Conservation (phyloP, 2,888 invertebrate species). For the Eilema depressum region DNA sequence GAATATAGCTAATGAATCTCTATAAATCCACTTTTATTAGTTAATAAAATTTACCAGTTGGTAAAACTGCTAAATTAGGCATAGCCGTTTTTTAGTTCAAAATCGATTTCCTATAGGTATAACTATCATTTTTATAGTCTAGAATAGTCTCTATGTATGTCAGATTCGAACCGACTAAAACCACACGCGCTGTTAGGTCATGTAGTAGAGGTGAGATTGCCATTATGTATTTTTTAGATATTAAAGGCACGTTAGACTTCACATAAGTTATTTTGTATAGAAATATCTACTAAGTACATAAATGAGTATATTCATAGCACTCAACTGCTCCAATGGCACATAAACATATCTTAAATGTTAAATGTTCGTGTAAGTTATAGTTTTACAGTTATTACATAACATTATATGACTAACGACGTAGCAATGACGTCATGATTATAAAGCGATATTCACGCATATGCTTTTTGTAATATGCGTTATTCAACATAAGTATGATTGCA, state of each 20-base stretch:
- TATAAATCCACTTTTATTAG: too few species aligned
- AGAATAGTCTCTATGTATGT: too few species aligned
- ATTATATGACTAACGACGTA: conserved; percentile 9
- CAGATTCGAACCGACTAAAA: too few species aligned
- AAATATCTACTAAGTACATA: neutral
- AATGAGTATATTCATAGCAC: neutral
- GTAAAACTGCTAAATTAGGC: too few species aligned
- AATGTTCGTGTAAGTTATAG: neutral
- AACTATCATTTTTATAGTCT: too few species aligned
- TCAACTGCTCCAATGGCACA: neutral
- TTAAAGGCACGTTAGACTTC: neutral
- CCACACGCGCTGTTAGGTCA: too few species aligned
- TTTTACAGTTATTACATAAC: neutral
- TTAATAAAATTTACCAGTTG: too few species aligned
- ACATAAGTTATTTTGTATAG: too few species aligned
- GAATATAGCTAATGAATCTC: too few species aligned
- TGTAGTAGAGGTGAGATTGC: too few species aligned
- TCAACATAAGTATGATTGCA: conserved; percentile 24
- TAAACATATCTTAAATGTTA: neutral
- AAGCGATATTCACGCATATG: conserved; percentile 6
- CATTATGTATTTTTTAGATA: neutral
- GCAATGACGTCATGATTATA: conserved; percentile 20
- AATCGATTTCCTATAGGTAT: neutral
- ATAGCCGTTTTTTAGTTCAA: neutral
- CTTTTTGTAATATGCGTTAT: conserved; percentile 14